Evolutionary conservation across 1,140 invertebrate genomes (phyloP), one percentile per base, ranked within the genome.

Genomic region (Chrysoperla carnea): DNA sequence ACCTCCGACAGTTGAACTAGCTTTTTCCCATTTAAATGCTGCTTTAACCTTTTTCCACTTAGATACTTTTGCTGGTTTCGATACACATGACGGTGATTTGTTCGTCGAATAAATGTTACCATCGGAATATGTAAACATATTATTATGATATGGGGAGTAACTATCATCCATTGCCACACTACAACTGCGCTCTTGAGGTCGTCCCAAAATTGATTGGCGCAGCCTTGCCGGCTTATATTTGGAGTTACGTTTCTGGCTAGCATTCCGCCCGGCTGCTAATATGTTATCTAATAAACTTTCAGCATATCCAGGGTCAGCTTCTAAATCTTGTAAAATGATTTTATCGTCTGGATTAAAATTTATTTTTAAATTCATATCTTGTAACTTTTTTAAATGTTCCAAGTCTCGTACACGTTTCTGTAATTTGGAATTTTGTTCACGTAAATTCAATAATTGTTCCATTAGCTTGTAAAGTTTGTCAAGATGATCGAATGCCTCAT

Each of bases 1-100:
- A 43, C 53, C 53, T 29, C 48, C 51, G 4, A 56, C 55, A 4
- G 45, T 56, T 11, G 59, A 54, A 9, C 63, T 60, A 6, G 73
- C 71, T n/a, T 67, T 68, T 50, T 80, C 76, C 77, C 73, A 84
- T 51, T 75, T 78, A 47, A 85, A 81, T 8, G 81, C 83, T 14
- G 81, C 79, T 59, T 84, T 84, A 7, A 86, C 82, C 56, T 77
- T 75, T 2, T 78, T 84, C 83, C 83, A 86, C 51, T 84, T 83
- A 1, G 81, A 84, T 7, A 81, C 68, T 56, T 80, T 73, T 0
- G 67, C 55, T 8, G 52, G 31, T 36, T 43, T 36, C 13, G 6
- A 8, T 6, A 36, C 15, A 33, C 2, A 11, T 4, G 31, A 33
- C 5, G 17, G 5, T 23, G 17, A 23, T 23, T 23, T 23, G n/a